Conservation (phyloP, 2,113 vertebrate genomes). For the Pithys albifrons region DNA sequence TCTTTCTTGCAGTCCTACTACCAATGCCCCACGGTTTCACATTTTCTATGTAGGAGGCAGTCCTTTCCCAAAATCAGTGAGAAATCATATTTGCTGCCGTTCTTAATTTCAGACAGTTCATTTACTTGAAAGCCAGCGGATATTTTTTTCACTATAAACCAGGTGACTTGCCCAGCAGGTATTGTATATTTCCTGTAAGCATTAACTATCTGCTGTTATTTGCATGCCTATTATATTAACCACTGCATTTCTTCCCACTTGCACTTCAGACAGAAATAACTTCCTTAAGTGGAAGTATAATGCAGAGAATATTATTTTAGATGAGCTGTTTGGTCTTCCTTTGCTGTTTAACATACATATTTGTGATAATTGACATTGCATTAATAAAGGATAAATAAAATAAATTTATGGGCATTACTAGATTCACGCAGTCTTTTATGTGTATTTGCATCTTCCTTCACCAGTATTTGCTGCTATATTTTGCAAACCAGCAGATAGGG, state of each 20-base stretch:
- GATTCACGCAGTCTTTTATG: neutral
- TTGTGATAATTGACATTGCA: neutral
- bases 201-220: neutral
- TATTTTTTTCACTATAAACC: neutral
- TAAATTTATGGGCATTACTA: neutral
- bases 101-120: constrained; percentile 26
- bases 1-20: neutral
- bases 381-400: neutral
- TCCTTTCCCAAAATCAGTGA: neutral
- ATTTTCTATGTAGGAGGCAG: neutral
- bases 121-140: constrained; percentile 29
- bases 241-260: neutral
- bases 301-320: neutral
- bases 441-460: neutral
- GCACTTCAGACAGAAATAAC: neutral
- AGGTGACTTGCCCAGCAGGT: neutral
- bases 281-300: neutral
- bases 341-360: neutral
- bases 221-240: neutral
- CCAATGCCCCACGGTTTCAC: neutral
- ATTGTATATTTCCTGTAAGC: neutral
- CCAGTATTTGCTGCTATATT: neutral
- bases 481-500: neutral
- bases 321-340: neutral
- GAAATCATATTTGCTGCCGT: neutral